Conservation (phyloP, 2,888 invertebrate genomes). For the Dynastes grantii region DNA sequence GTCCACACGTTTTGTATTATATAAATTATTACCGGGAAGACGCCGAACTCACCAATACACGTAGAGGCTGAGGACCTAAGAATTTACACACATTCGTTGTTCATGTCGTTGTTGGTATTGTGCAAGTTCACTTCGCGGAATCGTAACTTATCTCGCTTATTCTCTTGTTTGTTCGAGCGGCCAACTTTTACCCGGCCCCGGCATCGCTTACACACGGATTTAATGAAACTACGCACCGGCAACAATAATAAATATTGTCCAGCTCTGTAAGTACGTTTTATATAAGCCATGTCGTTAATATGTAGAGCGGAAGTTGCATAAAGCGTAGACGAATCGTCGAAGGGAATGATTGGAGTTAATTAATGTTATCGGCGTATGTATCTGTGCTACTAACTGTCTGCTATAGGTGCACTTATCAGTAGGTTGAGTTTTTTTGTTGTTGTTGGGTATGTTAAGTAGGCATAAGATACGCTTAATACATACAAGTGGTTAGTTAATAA, state of each 20-base stretch:
- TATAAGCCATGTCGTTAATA: slow-evolving; percentile 7
- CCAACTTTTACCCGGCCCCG: slow-evolving; percentile 9
- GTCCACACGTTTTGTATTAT: slow-evolving; percentile 22
- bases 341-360: slow-evolving; percentile 28
- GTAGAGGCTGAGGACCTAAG: not conserved
- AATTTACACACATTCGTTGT: slow-evolving; percentile 28
- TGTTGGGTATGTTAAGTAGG: not conserved
- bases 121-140: slow-evolving; percentile 39
- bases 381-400: slow-evolving; percentile 14
- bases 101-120: slow-evolving; percentile 21
- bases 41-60: slow-evolving; percentile 28
- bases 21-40: slow-evolving; percentile 47
- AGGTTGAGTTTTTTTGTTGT: slow-evolving; percentile 3
- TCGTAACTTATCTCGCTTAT: slow-evolving; percentile 40
- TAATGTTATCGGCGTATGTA: slow-evolving; percentile 31
- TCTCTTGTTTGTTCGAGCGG: slow-evolving; percentile 33
- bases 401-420: slow-evolving; percentile 17
- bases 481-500: slow-evolving; percentile 8
- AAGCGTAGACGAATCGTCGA: slow-evolving; percentile 14
- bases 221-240: slow-evolving; percentile 36
- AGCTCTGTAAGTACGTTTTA: not conserved
- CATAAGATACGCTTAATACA: not conserved
- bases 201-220: slow-evolving; percentile 1
- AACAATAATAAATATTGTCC: slow-evolving; percentile 28
- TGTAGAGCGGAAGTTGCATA: slow-evolving; percentile 35